These are phyloP conservation scores for Dicyrtoma fusca DNA, from an alignment of 2,888 invertebrate genomes.

Conservation along the genomic window DNA sequence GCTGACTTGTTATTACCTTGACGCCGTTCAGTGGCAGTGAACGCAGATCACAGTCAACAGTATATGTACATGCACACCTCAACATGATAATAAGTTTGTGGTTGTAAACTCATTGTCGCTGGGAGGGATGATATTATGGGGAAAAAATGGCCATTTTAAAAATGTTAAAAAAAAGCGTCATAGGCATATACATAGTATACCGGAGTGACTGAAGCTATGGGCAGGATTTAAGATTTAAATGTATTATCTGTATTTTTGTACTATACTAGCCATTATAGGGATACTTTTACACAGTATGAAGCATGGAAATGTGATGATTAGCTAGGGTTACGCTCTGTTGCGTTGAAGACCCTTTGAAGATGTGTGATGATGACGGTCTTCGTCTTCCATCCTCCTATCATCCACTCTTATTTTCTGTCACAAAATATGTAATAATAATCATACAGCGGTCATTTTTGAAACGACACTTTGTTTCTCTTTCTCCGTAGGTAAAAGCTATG, in stretches of 20 bases:
- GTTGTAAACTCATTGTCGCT: conserved; percentile 8
- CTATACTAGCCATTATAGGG: background rate
- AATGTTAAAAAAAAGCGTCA: background rate
- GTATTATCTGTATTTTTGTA: background rate
- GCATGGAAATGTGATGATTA: conserved; percentile 15
- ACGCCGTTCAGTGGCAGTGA: no score
- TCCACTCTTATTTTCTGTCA: background rate
- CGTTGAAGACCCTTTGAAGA: conserved; percentile 1
- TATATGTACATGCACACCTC: background rate
- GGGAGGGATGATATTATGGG: background rate
- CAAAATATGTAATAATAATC: conserved; percentile 9
- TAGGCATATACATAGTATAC: background rate
- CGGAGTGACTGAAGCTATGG: background rate
- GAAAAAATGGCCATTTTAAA: background rate
- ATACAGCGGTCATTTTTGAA: conserved; percentile 6
- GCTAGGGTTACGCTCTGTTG: conserved; percentile 21
- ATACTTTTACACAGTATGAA: conserved; percentile 7
- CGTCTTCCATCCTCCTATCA: background rate
- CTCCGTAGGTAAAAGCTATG: background rate
- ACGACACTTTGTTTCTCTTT: background rate
- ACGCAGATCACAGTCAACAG: background rate
- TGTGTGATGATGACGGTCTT: background rate
- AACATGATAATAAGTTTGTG: conserved; percentile 5
- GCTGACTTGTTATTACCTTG: background rate
- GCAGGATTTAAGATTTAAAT: background rate